phyloP scores from a whole-genome alignment of 2,888 invertebrate species.

The Rhagonycha fulva region DNA sequence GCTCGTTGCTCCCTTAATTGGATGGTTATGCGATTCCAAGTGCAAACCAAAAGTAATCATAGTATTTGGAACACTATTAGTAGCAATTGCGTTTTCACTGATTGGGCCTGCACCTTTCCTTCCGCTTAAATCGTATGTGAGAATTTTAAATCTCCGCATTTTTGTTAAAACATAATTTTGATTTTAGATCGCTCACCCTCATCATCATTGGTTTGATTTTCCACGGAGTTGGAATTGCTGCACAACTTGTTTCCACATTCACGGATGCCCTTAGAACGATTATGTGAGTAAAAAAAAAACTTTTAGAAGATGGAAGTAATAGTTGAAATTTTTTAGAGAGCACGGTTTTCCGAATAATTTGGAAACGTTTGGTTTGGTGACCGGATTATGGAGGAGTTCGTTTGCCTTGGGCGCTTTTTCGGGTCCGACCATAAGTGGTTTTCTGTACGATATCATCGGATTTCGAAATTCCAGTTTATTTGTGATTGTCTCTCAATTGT shows the following conservation, averaged over 20 bases:
- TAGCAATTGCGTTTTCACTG: constrained; percentile 71
- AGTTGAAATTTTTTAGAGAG: constrained; percentile 55
- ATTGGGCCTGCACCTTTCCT: constrained; percentile 85
- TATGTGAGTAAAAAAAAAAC: constrained; percentile 60
- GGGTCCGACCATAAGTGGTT: constrained; percentile 76
- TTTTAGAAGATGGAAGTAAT: background rate
- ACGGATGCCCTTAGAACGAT: constrained; percentile 80
- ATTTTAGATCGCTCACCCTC: constrained; percentile 64
- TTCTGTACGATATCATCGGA: constrained; percentile 73
- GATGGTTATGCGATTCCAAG: constrained; percentile 77
- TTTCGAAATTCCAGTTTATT: constrained; percentile 74
- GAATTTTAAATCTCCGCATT: background rate
- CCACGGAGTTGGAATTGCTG: constrained; percentile 84
- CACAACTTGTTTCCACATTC: constrained; percentile 84
- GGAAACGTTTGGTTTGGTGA: constrained; percentile 86
- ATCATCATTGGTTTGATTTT: constrained; percentile 72
- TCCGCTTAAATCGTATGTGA: constrained; percentile 62
- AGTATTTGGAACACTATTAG: constrained; percentile 66
- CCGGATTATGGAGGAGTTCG: constrained; percentile 87
- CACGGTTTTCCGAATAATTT: constrained; percentile 81
- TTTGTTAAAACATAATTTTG: background rate
- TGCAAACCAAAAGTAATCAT: constrained; percentile 71
- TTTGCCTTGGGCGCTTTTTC: constrained; percentile 88
- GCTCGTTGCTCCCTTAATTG: constrained; percentile 76
- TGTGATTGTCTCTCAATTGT: constrained; percentile 66